Evolutionary conservation across 2,888 invertebrate genomes (phyloP).

Genomic region (Rotaria sp.): DNA sequence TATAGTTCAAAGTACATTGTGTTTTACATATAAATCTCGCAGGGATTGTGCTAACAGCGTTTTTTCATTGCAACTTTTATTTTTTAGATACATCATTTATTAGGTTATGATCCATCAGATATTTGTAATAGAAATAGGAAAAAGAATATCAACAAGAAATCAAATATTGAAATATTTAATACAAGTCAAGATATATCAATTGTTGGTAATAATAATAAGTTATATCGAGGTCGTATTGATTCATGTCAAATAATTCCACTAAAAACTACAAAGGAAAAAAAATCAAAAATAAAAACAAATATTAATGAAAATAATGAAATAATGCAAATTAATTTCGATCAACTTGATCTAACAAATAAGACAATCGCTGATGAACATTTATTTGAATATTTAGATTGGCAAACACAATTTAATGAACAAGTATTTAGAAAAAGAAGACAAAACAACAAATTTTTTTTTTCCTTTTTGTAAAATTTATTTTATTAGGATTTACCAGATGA

Average conservation of each 20-base stretch:
- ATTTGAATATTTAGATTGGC: slow-evolving; percentile 28
- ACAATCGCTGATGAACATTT: background rate
- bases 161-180: background rate
- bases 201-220: background rate
- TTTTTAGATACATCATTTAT: slow-evolving; percentile 3
- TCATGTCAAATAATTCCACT: background rate
- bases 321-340: background rate
- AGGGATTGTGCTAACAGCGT: no score
- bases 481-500: background rate
- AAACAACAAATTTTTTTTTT: no score
- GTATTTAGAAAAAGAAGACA: background rate
- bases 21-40: no score
- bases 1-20: no score
- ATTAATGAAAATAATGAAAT: background rate
- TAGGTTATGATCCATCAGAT: background rate
- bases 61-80: background rate
- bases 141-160: background rate
- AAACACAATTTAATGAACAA: background rate
- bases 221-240: slow-evolving; percentile 3
- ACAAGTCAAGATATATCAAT: background rate
- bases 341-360: background rate
- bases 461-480: no score
- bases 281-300: background rate
- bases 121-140: background rate
- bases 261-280: background rate